Percentiles rank a stretch among this genome's conserved stretches.
phyloP scores from a whole-genome alignment of 2,113 vertebrate genomes.

The Edolisoma coerulescens region DNA sequence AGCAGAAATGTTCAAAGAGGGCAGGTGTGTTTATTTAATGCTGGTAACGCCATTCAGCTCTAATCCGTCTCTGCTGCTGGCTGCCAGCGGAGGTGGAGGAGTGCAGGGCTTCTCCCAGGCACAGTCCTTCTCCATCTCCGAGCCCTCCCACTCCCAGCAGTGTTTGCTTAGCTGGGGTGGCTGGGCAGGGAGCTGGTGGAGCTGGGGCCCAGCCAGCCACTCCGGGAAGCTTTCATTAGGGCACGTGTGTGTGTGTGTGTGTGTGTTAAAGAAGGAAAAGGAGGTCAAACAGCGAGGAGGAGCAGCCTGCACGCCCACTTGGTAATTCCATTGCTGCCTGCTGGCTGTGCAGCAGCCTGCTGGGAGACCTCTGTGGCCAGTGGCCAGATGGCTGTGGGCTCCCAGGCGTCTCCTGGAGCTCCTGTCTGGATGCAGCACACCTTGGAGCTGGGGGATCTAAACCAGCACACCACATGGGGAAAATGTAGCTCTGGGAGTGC shows the following conservation, averaged over 20 bases:
- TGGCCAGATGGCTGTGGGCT: not conserved
- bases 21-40: slow-evolving; percentile 18
- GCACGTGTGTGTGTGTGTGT: rapidly evolving
- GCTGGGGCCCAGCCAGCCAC: not conserved
- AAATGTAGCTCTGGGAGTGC: not conserved
- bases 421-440: not conserved
- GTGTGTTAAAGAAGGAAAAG: not conserved
- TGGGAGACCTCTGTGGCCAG: not conserved
- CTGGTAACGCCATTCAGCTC: not conserved
- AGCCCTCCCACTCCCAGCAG: not conserved
- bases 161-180: not conserved
- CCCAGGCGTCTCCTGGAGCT: not conserved
- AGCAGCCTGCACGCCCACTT: not conserved
- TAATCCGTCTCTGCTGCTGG: not conserved
- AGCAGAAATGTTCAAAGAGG: slow-evolving; percentile 37
- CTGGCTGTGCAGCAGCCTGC: not conserved
- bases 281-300: not conserved
- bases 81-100: not conserved
- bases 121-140: rapidly evolving
- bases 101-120: not conserved
- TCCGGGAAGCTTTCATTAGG: not conserved
- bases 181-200: not conserved
- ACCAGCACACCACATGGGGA: rapidly evolving
- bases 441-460: not conserved
- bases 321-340: not conserved